Evolutionary conservation across 2,797 vertebrate genomes (phyloP), one percentile per base, ranked within the genome.

Genomic region (Sciurus vulgaris): DNA sequence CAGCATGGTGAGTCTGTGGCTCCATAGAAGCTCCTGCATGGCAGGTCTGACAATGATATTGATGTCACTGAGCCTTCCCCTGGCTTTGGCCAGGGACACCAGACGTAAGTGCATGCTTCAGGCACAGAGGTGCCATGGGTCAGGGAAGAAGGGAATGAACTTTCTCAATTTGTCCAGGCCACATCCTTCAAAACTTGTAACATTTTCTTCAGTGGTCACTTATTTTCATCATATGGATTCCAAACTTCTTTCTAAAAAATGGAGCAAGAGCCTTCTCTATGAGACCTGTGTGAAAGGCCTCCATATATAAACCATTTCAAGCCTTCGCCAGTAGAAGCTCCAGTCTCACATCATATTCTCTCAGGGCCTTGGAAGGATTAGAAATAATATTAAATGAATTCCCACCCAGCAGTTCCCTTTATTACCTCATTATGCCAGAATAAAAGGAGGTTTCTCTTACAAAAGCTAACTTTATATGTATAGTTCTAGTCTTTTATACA

Each of bases 221-320:
- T 11, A 0, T 54, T 20, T 61, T 35, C 77, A 89, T 11, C 10
- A 0, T 3, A 10, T 8, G 30, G 18, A 28, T 35, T 1, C 67
- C 3, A 0, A 49, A 47, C 56, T 86, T n/a, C 44, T 56, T 81
- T 35, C 10, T 38, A 9, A 1, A 54, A 18, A 47, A 69, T 11
- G 14, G 51, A 5, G 0, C n/a, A 17, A 6, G 6, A 30, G 4
- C 6, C 3, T 0, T 56, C 8, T 56, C 11, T 0, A 3, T 4
- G 30, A 78, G 49, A 35, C 3, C 26, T 59, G 20, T 6, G 0
- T 56, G 14, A 33, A 5, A 28, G 4, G 26, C 1, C 1, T 38
- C 7, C 2, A 0, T 2, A 10, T 7, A 11, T 17, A 7, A 14
- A 4, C 0, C 0, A 0, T 51, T 87, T 61, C 4, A 17, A 0